Percentiles rank a stretch among this genome's conserved stretches.
phyloP scores from a whole-genome alignment of 2,888 invertebrate species.

The Ashinkailepas kermadecensis region DNA sequence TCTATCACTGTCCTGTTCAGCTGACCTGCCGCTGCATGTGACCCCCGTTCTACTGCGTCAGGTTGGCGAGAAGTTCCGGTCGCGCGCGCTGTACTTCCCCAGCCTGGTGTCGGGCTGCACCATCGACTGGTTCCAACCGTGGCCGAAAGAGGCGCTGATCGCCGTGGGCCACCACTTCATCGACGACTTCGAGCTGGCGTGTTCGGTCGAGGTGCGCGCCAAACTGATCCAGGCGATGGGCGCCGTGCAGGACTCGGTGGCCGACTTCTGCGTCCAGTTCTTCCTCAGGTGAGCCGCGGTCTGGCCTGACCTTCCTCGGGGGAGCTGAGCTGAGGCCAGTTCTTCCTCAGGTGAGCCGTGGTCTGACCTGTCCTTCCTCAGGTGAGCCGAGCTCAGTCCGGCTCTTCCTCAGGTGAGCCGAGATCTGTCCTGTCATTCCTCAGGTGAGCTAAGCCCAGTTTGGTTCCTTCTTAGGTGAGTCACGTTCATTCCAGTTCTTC shows the following conservation, averaged over 20 bases:
- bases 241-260: conserved; percentile 86
- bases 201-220: conserved; percentile 69
- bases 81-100: conserved; percentile 83
- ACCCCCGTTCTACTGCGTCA: conserved; percentile 37
- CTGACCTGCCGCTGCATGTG: not conserved
- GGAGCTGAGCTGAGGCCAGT: too few relatives aligned
- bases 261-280: conserved; percentile 73
- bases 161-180: conserved; percentile 89
- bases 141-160: conserved; percentile 92
- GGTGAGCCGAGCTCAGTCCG: too few relatives aligned
- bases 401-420: too few relatives aligned
- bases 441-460: too few relatives aligned
- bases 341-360: too few relatives aligned
- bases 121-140: conserved; percentile 96
- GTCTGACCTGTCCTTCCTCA: too few relatives aligned
- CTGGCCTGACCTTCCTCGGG: too few relatives aligned
- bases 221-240: conserved; percentile 84
- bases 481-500: too few relatives aligned
- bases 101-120: conserved; percentile 96
- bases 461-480: too few relatives aligned
- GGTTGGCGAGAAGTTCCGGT: conserved; percentile 93
- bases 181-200: conserved; percentile 73
- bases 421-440: too few relatives aligned
- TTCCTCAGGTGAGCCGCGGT: conserved; percentile 55
- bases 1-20: too few relatives aligned